A percentile compares a stretch with the other conserved stretches of the same genome.
These are phyloP conservation scores for Semotilus atromaculatus DNA, from an alignment of 2,797 vertebrate species.

Conservation along the genomic window DNA sequence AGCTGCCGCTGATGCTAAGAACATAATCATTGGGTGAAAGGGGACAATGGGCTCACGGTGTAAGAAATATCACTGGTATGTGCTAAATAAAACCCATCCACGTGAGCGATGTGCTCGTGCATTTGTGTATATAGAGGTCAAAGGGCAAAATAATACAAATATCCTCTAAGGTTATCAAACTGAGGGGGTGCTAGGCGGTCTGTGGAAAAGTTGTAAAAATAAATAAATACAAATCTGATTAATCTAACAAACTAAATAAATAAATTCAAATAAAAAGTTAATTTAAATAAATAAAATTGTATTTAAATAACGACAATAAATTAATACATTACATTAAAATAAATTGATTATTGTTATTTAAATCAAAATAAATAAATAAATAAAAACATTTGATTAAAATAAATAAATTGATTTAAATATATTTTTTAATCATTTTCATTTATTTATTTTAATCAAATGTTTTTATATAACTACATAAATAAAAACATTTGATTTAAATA, in stretches of 20 bases:
- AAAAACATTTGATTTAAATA: not conserved
- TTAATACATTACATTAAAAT: not conserved
- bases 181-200: not conserved
- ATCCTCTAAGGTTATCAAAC: not conserved
- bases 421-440: not conserved
- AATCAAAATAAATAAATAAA: not conserved
- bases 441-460: not conserved
- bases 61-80: not conserved
- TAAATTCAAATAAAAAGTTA: not conserved
- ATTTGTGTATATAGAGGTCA: not conserved
- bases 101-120: not conserved
- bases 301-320: not conserved
- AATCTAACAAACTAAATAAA: not conserved
- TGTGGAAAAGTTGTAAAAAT: not conserved
- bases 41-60: slow-evolving; percentile 22
- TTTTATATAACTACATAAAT: not conserved
- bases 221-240: not conserved
- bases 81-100: slow-evolving; percentile 6
- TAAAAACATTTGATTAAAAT: not conserved
- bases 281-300: no score
- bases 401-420: not conserved
- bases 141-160: not conserved
- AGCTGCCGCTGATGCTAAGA: slow-evolving; percentile 24
- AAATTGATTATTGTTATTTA: not conserved
- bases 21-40: slow-evolving; percentile 24